phyloP scores from a whole-genome alignment of 2,888 invertebrate genomes.

The Macropis europaea region DNA sequence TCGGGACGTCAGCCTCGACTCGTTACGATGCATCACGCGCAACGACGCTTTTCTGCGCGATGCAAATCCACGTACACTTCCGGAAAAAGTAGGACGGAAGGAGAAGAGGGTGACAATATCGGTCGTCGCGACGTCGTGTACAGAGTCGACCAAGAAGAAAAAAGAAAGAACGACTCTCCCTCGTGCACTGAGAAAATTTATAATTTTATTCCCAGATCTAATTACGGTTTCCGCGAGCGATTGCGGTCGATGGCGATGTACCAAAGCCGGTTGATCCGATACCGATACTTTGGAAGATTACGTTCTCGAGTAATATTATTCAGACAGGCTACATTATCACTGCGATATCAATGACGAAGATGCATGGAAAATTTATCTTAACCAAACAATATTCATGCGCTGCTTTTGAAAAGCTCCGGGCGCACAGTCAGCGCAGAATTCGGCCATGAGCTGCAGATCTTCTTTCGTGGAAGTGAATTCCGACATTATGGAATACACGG shows the following conservation, averaged over 20 bases:
- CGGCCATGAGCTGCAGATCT: not conserved
- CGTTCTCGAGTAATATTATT: too few relatives aligned
- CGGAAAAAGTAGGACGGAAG: conserved; percentile 53
- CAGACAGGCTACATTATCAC: too few relatives aligned
- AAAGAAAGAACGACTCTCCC: not conserved
- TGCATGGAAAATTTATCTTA: too few relatives aligned
- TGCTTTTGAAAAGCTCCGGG: not conserved
- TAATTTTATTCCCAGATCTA: not conserved
- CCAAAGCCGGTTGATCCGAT: too few relatives aligned
- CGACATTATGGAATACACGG: not conserved
- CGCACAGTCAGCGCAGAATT: not conserved
- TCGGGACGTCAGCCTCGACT: conserved; percentile 14
- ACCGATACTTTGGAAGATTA: too few relatives aligned
- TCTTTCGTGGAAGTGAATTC: not conserved
- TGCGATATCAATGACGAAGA: too few relatives aligned
- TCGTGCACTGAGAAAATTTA: not conserved
- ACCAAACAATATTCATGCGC: not conserved
- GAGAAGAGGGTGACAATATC: conserved; percentile 42
- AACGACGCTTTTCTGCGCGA: conserved; percentile 37
- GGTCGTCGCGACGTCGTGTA: conserved; percentile 18
- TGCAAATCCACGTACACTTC: conserved; percentile 52
- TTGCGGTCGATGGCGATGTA: not conserved
- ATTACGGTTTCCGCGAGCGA: not conserved
- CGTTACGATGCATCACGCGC: conserved; percentile 53
- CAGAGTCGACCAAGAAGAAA: not conserved